Evolutionary conservation across 2,888 invertebrate species (phyloP).

Genomic region (Trissonchulus sp.): DNA sequence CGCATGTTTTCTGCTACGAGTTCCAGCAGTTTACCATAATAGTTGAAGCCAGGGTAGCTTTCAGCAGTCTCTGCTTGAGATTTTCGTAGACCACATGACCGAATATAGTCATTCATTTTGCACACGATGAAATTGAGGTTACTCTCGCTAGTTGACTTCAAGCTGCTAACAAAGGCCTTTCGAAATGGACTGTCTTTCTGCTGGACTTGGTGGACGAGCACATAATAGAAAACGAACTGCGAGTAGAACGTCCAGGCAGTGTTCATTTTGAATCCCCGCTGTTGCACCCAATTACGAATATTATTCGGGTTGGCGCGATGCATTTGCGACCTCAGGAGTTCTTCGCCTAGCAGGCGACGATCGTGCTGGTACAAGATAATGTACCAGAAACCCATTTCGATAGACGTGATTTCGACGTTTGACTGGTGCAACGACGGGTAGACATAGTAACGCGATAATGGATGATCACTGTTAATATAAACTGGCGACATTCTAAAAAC

Average conservation of each 20-base stretch:
- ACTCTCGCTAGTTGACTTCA: not conserved
- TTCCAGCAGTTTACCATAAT: conserved; percentile 1
- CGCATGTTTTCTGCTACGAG: too few relatives aligned
- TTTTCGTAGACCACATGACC: conserved; percentile 11
- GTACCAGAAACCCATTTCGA: conserved; percentile 10
- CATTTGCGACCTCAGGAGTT: not conserved
- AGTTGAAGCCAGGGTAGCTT: not conserved
- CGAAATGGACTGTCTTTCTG: not conserved
- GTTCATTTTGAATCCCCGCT: not conserved
- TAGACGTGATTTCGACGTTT: not conserved
- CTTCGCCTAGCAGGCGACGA: not conserved
- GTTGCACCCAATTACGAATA: not conserved
- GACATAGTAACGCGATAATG: not conserved
- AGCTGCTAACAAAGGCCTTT: conserved; percentile 9
- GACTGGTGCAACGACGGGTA: not conserved
- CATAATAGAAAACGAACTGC: conserved; percentile 4
- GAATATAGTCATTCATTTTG: conserved; percentile 2
- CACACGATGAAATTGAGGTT: conserved; percentile 19
- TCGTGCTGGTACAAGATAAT: conserved; percentile 11
- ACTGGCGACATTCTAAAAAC: not conserved
- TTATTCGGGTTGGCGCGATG: not conserved
- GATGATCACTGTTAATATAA: conserved; percentile 3
- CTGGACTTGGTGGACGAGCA: conserved; percentile 1
- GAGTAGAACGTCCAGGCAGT: not conserved
- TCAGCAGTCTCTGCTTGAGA: not conserved